Percentiles rank a stretch among this genome's conserved stretches.
Evolutionary conservation across 2,888 invertebrate genomes (phyloP).

Genomic region (Melanargia galathea): DNA sequence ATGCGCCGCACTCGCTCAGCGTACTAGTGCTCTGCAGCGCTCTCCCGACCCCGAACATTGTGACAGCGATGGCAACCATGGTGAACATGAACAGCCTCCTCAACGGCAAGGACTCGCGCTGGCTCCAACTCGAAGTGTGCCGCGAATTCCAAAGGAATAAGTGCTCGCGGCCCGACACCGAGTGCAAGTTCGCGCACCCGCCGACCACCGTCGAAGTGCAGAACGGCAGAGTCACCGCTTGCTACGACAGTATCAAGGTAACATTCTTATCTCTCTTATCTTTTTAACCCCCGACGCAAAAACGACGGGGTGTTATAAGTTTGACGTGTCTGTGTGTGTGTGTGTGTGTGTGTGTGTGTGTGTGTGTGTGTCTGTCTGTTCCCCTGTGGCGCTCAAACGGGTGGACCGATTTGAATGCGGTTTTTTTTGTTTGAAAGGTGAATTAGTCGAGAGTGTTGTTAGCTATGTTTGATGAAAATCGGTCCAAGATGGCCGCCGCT

Average conservation of each 20-base stretch:
- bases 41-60: conserved; percentile 59
- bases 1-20: conserved; percentile 78
- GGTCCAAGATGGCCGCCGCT: too few relatives aligned
- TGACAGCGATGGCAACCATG: conserved; percentile 89
- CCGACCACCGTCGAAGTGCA: conserved; percentile 99
- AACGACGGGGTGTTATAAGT: too few relatives aligned
- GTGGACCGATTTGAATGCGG: too few relatives aligned
- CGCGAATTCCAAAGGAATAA: conserved; percentile 99
- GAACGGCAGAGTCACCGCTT: conserved; percentile 99
- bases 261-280: conserved; percentile 59
- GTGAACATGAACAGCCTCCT: conserved; percentile 98
- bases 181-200: conserved; percentile 99
- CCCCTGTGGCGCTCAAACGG: too few relatives aligned
- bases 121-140: conserved; percentile 99
- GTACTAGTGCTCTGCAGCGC: conserved; percentile 75
- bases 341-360: too few relatives aligned
- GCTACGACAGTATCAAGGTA: conserved; percentile 99
- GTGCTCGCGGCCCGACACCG: conserved; percentile 99
- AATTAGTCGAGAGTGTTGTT: too few relatives aligned
- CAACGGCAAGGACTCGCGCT: conserved; percentile 99
- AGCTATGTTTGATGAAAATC: too few relatives aligned
- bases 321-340: too few relatives aligned
- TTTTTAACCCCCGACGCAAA: too few relatives aligned
- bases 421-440: too few relatives aligned
- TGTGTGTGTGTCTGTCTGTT: too few relatives aligned